Conservation (phyloP, 1,140 invertebrate species). For the Gryllus bimaculatus region DNA sequence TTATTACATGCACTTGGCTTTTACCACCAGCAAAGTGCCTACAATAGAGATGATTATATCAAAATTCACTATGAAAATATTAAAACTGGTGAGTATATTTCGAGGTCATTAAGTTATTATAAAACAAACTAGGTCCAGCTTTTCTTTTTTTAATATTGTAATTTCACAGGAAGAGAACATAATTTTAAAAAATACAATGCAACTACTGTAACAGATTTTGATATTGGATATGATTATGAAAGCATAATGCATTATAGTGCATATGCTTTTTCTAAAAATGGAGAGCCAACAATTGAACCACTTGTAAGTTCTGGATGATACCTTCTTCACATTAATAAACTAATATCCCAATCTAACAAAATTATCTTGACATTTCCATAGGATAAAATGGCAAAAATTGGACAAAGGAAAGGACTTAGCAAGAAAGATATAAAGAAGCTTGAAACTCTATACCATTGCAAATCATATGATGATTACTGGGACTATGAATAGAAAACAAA, state of each 20-base stretch:
- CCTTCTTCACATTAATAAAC: not conserved
- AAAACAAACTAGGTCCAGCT: too few species aligned
- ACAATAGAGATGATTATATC: conserved; percentile 54
- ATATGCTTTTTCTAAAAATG: conserved; percentile 65
- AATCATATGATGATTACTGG: not conserved
- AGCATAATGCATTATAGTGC: conserved; percentile 79
- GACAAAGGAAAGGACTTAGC: conserved; percentile 54
- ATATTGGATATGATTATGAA: conserved; percentile 58
- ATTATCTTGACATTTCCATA: not conserved
- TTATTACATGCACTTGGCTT: conserved; percentile 57
- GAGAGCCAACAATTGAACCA: conserved; percentile 54
- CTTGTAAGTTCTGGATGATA: conserved; percentile 37
- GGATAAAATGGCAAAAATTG: conserved; percentile 33
- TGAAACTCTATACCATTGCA: conserved; percentile 51
- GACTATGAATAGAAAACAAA: not conserved
- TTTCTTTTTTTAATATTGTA: not conserved
- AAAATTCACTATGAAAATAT: conserved; percentile 54
- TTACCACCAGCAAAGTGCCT: conserved; percentile 55
- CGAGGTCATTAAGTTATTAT: too few species aligned
- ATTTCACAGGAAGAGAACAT: conserved; percentile 43
- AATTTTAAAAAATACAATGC: conserved; percentile 57
- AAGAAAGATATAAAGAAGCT: conserved; percentile 54
- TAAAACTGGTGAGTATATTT: conserved; percentile 31
- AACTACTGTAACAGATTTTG: conserved; percentile 49
- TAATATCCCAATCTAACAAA: not conserved